Percentiles rank a stretch among this genome's conserved stretches.
Conservation (phyloP, 2,888 invertebrate species). For the Agrochola litura region DNA sequence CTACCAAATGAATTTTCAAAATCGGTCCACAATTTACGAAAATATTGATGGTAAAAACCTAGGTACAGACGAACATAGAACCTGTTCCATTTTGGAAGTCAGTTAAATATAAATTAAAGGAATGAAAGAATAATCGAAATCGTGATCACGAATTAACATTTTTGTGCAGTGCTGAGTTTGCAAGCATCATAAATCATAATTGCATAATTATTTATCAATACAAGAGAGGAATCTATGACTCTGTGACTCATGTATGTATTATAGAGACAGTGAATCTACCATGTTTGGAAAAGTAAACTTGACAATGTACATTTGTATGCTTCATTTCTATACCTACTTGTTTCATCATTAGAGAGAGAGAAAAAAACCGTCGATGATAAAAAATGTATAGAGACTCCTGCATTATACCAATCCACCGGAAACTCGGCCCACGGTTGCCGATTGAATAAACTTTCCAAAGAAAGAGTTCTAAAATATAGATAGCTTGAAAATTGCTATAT, state of each 20-base stretch:
- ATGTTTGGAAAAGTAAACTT: constrained; percentile 49
- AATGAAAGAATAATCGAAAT: neutral
- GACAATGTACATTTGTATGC: constrained; percentile 36
- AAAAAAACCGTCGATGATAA: neutral
- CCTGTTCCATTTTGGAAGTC: too few species aligned
- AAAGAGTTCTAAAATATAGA: neutral
- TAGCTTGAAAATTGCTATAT: neutral
- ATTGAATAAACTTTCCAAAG: neutral
- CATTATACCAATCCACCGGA: neutral
- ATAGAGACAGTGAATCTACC: constrained; percentile 12
- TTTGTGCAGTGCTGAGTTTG: constrained; percentile 14
- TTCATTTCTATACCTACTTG: constrained; percentile 2
- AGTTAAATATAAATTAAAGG: neutral
- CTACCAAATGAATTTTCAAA: too few species aligned
- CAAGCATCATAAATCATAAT: constrained; percentile 18
- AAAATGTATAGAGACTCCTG: neutral
- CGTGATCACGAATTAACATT: constrained; percentile 13
- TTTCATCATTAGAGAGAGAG: neutral
- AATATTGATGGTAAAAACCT: too few species aligned
- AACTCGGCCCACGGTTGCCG: neutral
- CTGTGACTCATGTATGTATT: constrained; percentile 19
- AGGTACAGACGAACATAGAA: too few species aligned
- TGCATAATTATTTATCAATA: constrained; percentile 26
- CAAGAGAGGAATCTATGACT: constrained; percentile 53
- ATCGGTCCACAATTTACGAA: too few species aligned